These are phyloP conservation scores for Pterobdella sp. DNA, from an alignment of 2,888 invertebrate genomes.

Conservation along the genomic window DNA sequence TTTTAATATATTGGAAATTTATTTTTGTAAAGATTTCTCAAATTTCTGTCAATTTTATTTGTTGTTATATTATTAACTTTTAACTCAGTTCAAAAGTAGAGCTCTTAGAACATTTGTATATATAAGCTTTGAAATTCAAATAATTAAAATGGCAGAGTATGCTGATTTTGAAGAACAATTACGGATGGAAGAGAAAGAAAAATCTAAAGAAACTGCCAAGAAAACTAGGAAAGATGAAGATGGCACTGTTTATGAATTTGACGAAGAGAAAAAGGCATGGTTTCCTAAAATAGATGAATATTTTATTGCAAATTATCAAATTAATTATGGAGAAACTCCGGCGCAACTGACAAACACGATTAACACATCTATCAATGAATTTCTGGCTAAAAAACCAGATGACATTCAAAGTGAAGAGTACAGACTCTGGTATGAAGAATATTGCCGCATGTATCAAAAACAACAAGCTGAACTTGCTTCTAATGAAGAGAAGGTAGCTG, in stretches of 20 bases:
- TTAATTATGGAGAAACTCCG: constrained; percentile 23
- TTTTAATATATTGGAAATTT: too few species aligned
- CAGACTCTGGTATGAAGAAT: constrained; percentile 17
- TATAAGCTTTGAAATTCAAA: too few species aligned
- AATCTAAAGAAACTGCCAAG: constrained; percentile 25
- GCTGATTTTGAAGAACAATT: constrained; percentile 47
- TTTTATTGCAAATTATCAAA: constrained; percentile 28
- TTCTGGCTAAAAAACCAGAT: constrained; percentile 8
- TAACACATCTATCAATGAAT: neutral
- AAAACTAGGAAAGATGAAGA: constrained; percentile 54
- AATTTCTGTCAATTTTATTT: too few species aligned
- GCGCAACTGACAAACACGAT: neutral
- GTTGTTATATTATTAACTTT: too few species aligned
- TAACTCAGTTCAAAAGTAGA: too few species aligned
- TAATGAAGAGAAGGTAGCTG: neutral
- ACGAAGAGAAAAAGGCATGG: constrained; percentile 81
- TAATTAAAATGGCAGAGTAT: neutral
- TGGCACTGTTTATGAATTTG: constrained; percentile 85
- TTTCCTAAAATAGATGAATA: constrained; percentile 65
- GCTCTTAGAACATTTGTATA: too few species aligned
- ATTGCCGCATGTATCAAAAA: constrained; percentile 10
- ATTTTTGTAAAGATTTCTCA: too few species aligned
- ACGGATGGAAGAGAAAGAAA: constrained; percentile 40
- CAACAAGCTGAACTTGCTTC: neutral
- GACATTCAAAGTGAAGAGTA: constrained; percentile 22